phyloP scores from a whole-genome alignment of 53 echinoderm and acorn worm genomes.

The Arbacia lixula region DNA sequence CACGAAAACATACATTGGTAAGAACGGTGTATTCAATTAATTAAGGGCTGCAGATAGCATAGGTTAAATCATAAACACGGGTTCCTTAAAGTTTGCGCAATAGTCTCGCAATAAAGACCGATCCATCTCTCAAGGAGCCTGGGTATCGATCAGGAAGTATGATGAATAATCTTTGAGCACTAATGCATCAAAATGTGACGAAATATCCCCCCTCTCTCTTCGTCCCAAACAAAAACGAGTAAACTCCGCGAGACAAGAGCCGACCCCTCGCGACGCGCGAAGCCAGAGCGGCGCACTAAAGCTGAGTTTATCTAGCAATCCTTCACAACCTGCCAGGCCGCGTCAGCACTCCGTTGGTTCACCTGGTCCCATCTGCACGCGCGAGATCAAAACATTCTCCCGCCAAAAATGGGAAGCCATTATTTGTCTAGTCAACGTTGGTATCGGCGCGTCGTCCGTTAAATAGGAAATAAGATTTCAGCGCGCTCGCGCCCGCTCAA shows the following conservation, averaged over 20 bases:
- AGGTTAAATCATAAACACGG: slow-evolving; percentile 36
- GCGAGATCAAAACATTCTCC: slow-evolving; percentile 39
- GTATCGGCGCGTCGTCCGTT: slow-evolving; percentile 24
- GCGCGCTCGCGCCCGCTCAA: slow-evolving; percentile 10
- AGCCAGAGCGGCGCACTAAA: slow-evolving; percentile 7
- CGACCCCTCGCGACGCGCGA: slow-evolving; percentile 16
- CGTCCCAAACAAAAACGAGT: slow-evolving; percentile 29
- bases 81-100: background rate
- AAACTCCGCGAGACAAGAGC: slow-evolving; percentile 25
- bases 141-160: slow-evolving; percentile 30
- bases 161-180: slow-evolving; percentile 34
- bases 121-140: slow-evolving; percentile 7
- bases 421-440: slow-evolving; percentile 42
- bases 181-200: slow-evolving; percentile 31
- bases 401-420: slow-evolving; percentile 47
- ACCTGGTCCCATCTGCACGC: slow-evolving; percentile 24
- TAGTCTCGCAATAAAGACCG: no score
- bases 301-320: slow-evolving; percentile 37
- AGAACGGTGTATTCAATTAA: slow-evolving; percentile 26
- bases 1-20: no score
- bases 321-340: slow-evolving; percentile 35
- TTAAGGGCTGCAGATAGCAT: background rate
- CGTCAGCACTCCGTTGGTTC: slow-evolving; percentile 46
- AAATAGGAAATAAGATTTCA: background rate
- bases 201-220: slow-evolving; percentile 24